Evolutionary conservation across 1,140 invertebrate species (phyloP).

Genomic region (Cyclina sinensis): DNA sequence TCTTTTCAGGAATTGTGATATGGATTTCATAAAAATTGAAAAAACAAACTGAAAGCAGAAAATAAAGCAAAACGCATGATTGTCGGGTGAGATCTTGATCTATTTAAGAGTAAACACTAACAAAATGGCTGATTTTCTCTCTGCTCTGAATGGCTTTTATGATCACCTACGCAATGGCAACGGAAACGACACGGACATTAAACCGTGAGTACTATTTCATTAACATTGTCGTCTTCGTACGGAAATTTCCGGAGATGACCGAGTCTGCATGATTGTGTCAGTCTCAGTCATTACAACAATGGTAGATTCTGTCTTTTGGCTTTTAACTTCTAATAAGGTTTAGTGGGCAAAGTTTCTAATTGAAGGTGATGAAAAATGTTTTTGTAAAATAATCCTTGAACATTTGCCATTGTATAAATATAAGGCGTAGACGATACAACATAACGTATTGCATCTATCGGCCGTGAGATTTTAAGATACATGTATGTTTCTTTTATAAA

Average conservation of each 20-base stretch:
- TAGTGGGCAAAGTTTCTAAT: not conserved
- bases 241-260: not conserved
- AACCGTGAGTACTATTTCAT: not conserved
- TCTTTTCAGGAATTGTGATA: no score
- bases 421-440: no score
- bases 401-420: no score
- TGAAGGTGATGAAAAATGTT: no score
- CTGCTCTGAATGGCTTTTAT: conserved; percentile 10
- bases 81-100: no score
- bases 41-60: no score
- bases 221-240: not conserved
- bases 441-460: no score
- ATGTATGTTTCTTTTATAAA: no score
- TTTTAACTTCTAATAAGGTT: not conserved
- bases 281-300: not conserved
- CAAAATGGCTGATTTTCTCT: conserved; percentile 2
- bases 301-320: not conserved
- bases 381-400: no score
- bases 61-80: no score
- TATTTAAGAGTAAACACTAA: not conserved
- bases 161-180: not conserved
- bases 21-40: no score
- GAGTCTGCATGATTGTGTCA: not conserved
- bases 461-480: no score
- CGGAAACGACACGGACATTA: not conserved